phyloP scores from a whole-genome alignment of 2,888 invertebrate genomes.

The Diachrysia chrysitis region DNA sequence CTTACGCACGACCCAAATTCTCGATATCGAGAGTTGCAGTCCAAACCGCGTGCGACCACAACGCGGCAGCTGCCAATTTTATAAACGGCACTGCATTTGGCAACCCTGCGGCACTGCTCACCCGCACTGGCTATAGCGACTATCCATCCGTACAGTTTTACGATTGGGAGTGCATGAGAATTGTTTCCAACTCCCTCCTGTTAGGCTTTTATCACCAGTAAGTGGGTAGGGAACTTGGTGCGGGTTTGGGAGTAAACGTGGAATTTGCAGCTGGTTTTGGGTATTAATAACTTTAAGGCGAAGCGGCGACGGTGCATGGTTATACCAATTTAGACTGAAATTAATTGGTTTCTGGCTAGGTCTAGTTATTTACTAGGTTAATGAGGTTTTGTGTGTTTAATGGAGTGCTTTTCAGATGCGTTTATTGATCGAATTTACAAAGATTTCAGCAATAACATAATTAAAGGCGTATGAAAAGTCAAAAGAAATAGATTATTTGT shows the following conservation, averaged over 20 bases:
- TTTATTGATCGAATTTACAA: neutral
- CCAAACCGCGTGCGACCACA: conserved; percentile 49
- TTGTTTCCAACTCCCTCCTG: conserved; percentile 32
- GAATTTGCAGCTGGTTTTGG: conserved; percentile 10
- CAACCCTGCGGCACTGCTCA: conserved; percentile 33
- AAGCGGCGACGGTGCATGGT: neutral
- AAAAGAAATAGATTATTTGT: too few relatives aligned
- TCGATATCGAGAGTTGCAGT: conserved; percentile 34
- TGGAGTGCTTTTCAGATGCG: conserved; percentile 16
- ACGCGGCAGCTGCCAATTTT: conserved; percentile 55
- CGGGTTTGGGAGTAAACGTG: conserved; percentile 14
- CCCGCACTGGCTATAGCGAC: conserved; percentile 12
- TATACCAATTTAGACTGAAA: neutral
- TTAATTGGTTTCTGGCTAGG: neutral
- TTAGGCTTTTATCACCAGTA: conserved; percentile 44
- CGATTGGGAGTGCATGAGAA: conserved; percentile 39
- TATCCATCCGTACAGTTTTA: conserved; percentile 49
- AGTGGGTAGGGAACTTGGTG: conserved; percentile 23
- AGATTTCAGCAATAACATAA: too few relatives aligned
- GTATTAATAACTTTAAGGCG: neutral
- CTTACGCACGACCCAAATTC: conserved; percentile 30
- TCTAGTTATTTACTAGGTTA: conserved; percentile 7
- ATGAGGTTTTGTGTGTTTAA: conserved; percentile 21
- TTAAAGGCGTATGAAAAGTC: too few relatives aligned
- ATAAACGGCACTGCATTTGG: conserved; percentile 55